Evolutionary conservation across 2,888 invertebrate species (phyloP).

Genomic region (Epistrophe grossulariae): DNA sequence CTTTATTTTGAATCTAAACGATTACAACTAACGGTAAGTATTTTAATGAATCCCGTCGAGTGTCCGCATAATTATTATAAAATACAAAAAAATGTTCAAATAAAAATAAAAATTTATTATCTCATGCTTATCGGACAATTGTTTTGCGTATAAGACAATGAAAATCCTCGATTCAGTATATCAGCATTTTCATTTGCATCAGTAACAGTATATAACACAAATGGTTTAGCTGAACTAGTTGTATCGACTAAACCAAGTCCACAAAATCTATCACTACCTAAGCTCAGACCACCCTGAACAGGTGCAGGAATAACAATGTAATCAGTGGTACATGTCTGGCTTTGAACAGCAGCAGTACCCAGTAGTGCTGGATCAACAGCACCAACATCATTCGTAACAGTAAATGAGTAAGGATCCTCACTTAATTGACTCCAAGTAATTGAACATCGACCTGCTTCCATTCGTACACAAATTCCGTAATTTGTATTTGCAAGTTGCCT

Average conservation of each 20-base stretch:
- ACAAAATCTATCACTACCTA: constrained; percentile 89
- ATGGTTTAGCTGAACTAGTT: constrained; percentile 87
- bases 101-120: constrained; percentile 38
- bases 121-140: constrained; percentile 85
- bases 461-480: constrained; percentile 91
- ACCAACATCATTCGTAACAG: constrained; percentile 89
- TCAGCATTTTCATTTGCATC: constrained; percentile 87
- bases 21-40: too few relatives aligned
- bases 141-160: constrained; percentile 88
- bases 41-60: too few relatives aligned
- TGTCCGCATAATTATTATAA: too few relatives aligned
- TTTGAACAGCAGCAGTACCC: constrained; percentile 86
- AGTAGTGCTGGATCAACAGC: constrained; percentile 87
- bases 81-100: background rate
- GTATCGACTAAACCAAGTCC: constrained; percentile 89
- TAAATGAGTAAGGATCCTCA: constrained; percentile 87
- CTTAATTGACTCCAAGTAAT: constrained; percentile 88
- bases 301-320: constrained; percentile 91
- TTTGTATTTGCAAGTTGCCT: constrained; percentile 89
- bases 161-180: constrained; percentile 90
- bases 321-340: constrained; percentile 88
- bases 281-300: constrained; percentile 83
- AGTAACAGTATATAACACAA: constrained; percentile 90
- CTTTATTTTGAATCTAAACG: too few relatives aligned
- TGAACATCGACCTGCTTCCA: constrained; percentile 89